phyloP scores from a whole-genome alignment of 2,113 vertebrate genomes.

The Isurus oxyrinchus region DNA sequence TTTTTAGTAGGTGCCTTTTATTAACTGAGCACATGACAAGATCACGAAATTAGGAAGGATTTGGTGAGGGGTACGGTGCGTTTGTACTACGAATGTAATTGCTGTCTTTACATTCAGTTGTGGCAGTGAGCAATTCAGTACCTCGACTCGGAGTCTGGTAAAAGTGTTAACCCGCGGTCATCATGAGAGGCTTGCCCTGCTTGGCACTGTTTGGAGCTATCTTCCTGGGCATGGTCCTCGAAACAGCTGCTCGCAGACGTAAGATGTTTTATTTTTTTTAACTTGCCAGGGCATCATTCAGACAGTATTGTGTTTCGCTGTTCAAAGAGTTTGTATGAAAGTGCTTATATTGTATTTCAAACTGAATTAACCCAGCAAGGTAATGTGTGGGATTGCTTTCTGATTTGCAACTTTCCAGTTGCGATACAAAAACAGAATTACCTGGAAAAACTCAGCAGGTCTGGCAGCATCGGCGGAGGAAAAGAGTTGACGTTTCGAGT shows the following conservation, averaged over 20 bases:
- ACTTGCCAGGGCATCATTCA: neutral
- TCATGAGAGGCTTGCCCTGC: neutral
- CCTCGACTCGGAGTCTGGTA: neutral
- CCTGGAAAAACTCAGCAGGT: no score
- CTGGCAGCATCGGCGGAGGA: no score
- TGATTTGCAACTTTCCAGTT: no score
- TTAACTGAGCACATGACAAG: constrained; percentile 70
- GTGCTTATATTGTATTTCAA: neutral
- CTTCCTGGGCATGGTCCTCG: neutral
- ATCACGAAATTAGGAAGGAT: neutral
- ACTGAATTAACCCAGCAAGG: neutral
- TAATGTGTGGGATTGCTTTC: neutral
- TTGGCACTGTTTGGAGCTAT: neutral
- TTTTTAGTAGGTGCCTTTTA: constrained; percentile 48
- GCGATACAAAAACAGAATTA: no score
- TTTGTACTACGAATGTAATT: neutral
- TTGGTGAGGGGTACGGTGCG: neutral
- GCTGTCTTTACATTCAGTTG: neutral
- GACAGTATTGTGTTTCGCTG: neutral
- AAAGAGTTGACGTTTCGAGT: no score
- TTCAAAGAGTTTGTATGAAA: neutral
- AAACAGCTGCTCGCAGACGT: neutral
- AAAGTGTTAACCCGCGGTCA: neutral
- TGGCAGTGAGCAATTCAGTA: neutral
- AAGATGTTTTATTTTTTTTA: neutral